Evolutionary conservation across 37 sponge, comb jelly and placozoan genomes (phyloP), one percentile per base, ranked within the genome.

Genomic region (Diacarnus erythraeanus): DNA sequence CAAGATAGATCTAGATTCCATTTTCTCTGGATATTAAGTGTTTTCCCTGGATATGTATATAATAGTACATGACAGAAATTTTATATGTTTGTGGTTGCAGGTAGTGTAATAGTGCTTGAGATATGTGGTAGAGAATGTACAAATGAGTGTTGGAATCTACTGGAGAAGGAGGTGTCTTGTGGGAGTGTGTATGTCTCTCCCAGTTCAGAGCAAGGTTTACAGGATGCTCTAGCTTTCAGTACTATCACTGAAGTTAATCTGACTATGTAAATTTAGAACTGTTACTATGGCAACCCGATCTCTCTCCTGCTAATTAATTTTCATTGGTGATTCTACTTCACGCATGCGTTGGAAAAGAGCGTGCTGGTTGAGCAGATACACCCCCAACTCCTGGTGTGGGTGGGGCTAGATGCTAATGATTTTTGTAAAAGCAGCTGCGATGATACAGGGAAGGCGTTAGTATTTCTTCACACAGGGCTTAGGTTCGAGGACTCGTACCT

Each of bases 171-270:
- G 20, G 57, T 70, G 38, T 36, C 25, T 29, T 25, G 27, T 23
- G 78, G 42, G 1, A 36, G 39, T 64, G 41, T 54, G 42, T 87
- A 80, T 57, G 23, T 78, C 8, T 85, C 85, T 23, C 78, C 71
- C 31, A 61, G 54, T 2, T 2, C 79, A 0, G 71, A 75, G 61
- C 74, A 75, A 42, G 81, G 80, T 39, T 21, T 2, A 41, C 34
- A 25, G 0, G 81, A 87, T 30, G 38, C 42, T 20, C 43, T 75
- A 27, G 69, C 87, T 0, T 75, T 80, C 20, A 59, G 54, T 1
- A 66, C 36, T 51, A 43, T 34, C 58, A n/a, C 34, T 27, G 68
- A 56, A 21, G 27, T 57, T 27, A 74, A 27, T 66, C 40, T 83
- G 9, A 68, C 54, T 17, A 83, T 83, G 83, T 75, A 64, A 26